Conservation (phyloP, 2,888 invertebrate species). For the Leucophora obtusa region DNA sequence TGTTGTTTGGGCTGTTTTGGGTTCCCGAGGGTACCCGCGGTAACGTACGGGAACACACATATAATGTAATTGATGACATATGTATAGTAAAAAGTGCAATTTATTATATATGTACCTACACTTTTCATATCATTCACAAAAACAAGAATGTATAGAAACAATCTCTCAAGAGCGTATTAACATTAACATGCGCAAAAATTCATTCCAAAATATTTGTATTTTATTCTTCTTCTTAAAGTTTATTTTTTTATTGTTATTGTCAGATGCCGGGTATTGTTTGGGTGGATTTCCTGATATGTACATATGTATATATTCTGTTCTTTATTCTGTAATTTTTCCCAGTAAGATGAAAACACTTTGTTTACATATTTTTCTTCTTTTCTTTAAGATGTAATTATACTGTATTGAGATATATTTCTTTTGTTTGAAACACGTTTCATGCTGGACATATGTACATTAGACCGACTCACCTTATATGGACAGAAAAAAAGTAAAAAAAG, state of each 20-base stretch:
- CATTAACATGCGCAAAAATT: conserved; percentile 55
- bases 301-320: background rate
- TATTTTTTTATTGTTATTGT: background rate
- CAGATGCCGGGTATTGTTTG: conserved; percentile 23
- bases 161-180: conserved; percentile 17
- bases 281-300: background rate
- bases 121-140: conserved; percentile 37
- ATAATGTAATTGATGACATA: background rate
- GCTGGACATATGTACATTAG: background rate
- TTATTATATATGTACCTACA: conserved; percentile 4
- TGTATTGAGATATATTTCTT: conserved; percentile 3
- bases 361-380: background rate
- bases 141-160: background rate
- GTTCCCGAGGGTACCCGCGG: too few relatives aligned
- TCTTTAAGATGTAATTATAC: background rate
- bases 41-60: too few relatives aligned
- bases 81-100: conserved; percentile 32
- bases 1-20: too few relatives aligned
- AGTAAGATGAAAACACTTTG: background rate
- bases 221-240: background rate
- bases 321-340: conserved; percentile 4
- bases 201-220: conserved; percentile 34
- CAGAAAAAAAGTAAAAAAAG: too few relatives aligned
- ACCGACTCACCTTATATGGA: too few relatives aligned
- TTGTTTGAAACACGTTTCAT: conserved; percentile 16